Conservation (phyloP, 1,140 invertebrate species). For the Grapholita molesta region DNA sequence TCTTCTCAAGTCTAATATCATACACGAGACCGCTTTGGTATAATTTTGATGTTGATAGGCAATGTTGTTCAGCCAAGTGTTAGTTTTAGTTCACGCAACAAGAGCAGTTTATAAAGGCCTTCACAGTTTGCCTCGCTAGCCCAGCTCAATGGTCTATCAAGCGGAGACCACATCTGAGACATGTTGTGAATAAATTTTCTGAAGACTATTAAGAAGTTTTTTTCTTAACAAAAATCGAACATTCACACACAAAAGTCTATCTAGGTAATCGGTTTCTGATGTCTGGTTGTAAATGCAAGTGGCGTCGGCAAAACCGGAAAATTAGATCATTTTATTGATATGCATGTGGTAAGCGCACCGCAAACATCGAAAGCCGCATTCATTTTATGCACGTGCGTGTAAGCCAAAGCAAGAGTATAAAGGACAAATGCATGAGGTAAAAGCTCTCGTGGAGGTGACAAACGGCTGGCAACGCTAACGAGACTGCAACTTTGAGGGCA, state of each 20-base stretch:
- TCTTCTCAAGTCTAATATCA: neutral
- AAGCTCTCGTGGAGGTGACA: conserved; percentile 31
- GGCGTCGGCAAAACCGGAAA: neutral
- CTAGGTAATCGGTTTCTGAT: neutral
- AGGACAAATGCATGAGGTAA: conserved; percentile 25
- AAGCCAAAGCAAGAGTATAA: conserved; percentile 16
- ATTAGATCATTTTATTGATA: neutral
- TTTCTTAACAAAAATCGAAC: neutral
- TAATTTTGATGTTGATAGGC: neutral
- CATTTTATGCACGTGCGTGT: conserved; percentile 27
- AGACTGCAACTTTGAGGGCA: conserved; percentile 34
- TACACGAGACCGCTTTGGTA: neutral
- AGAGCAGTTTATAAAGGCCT: neutral
- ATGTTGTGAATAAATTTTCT: neutral
- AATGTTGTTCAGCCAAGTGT: neutral
- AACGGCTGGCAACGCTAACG: conserved; percentile 32
- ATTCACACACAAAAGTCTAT: neutral
- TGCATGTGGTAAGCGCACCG: neutral
- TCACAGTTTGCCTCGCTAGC: neutral
- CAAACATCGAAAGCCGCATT: conserved; percentile 28
- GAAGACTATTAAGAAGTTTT: too few species aligned
- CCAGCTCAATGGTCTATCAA: neutral
- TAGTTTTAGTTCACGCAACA: neutral
- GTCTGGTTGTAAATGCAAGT: neutral
- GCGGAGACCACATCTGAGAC: neutral